Evolutionary conservation across 2,113 vertebrate genomes (phyloP).

Genomic region (Amphilophus citrinellus): DNA sequence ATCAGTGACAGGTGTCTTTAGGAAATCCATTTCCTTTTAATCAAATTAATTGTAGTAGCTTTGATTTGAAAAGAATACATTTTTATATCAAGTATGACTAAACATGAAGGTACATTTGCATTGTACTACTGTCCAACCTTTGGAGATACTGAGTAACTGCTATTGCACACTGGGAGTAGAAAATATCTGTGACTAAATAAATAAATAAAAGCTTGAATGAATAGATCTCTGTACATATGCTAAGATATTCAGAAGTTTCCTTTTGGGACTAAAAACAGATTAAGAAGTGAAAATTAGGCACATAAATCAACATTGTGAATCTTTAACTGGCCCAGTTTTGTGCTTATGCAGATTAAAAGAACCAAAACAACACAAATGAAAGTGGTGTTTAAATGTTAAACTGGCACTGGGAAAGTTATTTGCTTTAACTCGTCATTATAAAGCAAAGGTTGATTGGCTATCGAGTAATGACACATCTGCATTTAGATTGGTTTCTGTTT

Average conservation of each 20-base stretch:
- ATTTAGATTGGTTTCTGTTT: not conserved
- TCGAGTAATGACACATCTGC: not conserved
- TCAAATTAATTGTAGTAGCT: not conserved
- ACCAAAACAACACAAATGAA: not conserved
- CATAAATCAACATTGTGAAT: not conserved
- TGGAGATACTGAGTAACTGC: not conserved
- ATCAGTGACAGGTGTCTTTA: not conserved
- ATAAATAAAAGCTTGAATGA: not conserved
- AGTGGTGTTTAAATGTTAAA: not conserved
- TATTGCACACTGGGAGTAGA: not conserved
- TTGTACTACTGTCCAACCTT: too few relatives aligned
- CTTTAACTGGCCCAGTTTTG: not conserved
- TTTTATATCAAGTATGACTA: not conserved
- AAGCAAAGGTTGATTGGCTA: not conserved
- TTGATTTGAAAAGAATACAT: not conserved
- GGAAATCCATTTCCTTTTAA: not conserved
- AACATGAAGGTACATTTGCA: not conserved
- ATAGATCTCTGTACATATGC: not conserved
- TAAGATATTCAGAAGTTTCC: not conserved
- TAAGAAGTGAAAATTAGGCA: not conserved
- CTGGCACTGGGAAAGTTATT: not conserved
- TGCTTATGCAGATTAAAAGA: not conserved
- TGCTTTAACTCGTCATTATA: not conserved
- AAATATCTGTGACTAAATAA: not conserved
- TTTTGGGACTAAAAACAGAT: not conserved